Percentiles rank a stretch among this genome's conserved stretches.
These are phyloP conservation scores for Taenioides sp. DNA, from an alignment of 2,797 vertebrate genomes.

Conservation along the genomic window DNA sequence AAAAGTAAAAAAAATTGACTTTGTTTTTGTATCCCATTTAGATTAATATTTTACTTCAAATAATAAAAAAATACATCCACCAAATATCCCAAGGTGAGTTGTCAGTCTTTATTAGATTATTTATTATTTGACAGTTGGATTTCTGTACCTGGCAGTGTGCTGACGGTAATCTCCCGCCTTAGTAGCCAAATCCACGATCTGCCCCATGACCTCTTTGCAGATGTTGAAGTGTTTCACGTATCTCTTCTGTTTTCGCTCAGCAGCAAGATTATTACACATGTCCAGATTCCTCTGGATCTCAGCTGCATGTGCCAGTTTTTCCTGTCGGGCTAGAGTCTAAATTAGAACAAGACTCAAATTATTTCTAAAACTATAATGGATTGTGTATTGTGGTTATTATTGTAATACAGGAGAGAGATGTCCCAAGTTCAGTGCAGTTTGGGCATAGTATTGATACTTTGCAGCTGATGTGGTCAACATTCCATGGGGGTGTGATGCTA, in stretches of 20 bases:
- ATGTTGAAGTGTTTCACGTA: conserved; percentile 81
- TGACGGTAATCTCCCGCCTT: conserved; percentile 86
- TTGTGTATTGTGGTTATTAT: no score
- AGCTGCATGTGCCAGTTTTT: conserved; percentile 77
- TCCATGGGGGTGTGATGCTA: no score
- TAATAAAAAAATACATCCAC: no score
- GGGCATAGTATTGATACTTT: no score
- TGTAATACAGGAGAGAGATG: no score
- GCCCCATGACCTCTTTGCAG: conserved; percentile 82
- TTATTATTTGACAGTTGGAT: background rate
- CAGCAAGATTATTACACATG: conserved; percentile 69
- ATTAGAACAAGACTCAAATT: conserved; percentile 20
- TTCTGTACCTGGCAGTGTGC: conserved; percentile 82
- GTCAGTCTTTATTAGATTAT: no score
- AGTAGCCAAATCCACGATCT: conserved; percentile 88
- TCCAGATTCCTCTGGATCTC: conserved; percentile 79
- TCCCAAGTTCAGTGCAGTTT: no score
- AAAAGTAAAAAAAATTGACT: no score
- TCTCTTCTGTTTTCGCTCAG: conserved; percentile 76
- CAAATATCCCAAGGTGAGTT: no score
- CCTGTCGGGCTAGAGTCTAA: conserved; percentile 84
- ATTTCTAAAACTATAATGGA: background rate
- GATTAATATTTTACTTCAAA: no score
- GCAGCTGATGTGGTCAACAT: no score
- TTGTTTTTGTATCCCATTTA: no score